Conservation (phyloP, 2,888 invertebrate species). For the Pocota personata region DNA sequence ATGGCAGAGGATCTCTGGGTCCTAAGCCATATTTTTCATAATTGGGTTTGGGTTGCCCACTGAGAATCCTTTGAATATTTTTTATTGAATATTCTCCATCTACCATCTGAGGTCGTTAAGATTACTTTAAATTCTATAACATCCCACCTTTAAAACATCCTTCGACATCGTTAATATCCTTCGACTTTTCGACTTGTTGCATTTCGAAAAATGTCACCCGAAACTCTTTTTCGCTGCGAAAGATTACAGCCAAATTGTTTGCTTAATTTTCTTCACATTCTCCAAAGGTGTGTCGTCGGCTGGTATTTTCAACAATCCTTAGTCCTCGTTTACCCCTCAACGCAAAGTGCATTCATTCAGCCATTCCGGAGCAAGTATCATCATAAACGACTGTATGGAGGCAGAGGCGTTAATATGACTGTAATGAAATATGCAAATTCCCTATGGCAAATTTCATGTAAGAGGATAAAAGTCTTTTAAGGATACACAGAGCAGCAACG, state of each 20-base stretch:
- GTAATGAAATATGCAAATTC: constrained; percentile 82
- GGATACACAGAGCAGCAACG: constrained; percentile 21
- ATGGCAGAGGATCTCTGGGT: too few relatives aligned
- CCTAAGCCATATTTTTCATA: too few relatives aligned
- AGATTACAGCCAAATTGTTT: neutral
- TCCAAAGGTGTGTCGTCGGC: constrained; percentile 5
- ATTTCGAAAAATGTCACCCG: neutral
- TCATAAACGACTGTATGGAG: constrained; percentile 48
- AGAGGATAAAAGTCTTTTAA: constrained; percentile 76
- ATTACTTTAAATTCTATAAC: too few relatives aligned
- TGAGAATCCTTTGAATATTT: too few relatives aligned
- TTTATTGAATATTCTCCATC: too few relatives aligned
- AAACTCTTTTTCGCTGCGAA: neutral
- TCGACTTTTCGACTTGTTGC: constrained; percentile 19
- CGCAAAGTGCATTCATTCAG: constrained; percentile 58
- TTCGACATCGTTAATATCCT: neutral
- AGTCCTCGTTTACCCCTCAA: neutral
- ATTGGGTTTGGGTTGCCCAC: too few relatives aligned
- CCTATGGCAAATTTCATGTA: constrained; percentile 81
- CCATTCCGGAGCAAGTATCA: constrained; percentile 45
- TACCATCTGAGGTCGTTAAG: too few relatives aligned
- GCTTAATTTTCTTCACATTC: neutral
- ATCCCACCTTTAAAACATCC: neutral
- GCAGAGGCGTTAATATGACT: constrained; percentile 75
- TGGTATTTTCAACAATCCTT: neutral